Evolutionary conservation across 2,888 invertebrate genomes (phyloP).

Genomic region (Julus scanicus): DNA sequence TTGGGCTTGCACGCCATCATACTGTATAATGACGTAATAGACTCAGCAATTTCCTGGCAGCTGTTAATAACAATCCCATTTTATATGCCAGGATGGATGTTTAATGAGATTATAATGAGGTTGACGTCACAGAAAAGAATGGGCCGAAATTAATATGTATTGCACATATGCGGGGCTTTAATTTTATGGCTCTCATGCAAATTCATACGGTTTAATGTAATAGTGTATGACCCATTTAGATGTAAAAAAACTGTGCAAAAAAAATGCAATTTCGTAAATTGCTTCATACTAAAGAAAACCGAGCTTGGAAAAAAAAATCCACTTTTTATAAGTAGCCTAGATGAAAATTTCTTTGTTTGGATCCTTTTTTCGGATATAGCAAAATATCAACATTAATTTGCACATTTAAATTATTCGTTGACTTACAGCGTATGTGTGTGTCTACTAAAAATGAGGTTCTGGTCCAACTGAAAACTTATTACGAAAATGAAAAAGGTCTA

Average conservation of each 20-base stretch:
- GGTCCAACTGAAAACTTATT: constrained; percentile 4
- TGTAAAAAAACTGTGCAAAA: constrained; percentile 3
- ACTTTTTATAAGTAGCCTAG: constrained; percentile 31
- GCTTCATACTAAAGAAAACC: constrained; percentile 39
- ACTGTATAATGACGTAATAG: constrained; percentile 17
- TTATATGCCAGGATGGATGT: constrained; percentile 45
- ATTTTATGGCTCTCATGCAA: constrained; percentile 45
- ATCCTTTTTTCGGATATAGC: constrained; percentile 31
- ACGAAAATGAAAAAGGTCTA: neutral
- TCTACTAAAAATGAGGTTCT: neutral
- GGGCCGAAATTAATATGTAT: constrained; percentile 36
- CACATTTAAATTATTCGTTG: constrained; percentile 45
- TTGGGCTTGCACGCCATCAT: constrained; percentile 15
- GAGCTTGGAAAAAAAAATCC: neutral
- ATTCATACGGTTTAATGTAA: constrained; percentile 45
- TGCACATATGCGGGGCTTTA: constrained; percentile 37
- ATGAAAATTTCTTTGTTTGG: constrained; percentile 40
- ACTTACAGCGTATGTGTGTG: constrained; percentile 1
- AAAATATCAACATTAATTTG: constrained; percentile 36
- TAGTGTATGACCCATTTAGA: constrained; percentile 45
- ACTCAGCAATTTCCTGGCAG: constrained; percentile 40
- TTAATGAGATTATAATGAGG: constrained; percentile 47
- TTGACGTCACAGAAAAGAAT: constrained; percentile 40
- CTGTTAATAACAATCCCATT: constrained; percentile 47
- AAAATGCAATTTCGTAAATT: constrained; percentile 43